Evolutionary conservation across 2,797 vertebrate species (phyloP).

Genomic region (Halcyon smyrnensis): DNA sequence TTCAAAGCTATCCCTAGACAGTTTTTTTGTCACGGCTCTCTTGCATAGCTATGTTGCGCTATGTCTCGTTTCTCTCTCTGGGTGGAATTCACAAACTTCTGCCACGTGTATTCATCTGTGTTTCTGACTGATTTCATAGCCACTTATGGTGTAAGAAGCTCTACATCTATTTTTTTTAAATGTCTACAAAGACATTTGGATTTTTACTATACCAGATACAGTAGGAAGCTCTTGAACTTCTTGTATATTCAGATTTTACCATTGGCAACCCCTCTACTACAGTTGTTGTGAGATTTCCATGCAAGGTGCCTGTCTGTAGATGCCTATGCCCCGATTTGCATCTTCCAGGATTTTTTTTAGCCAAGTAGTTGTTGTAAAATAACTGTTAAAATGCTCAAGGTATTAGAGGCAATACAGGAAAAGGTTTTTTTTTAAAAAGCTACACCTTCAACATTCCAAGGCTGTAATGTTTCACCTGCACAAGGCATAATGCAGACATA

Average conservation of each 20-base stretch:
- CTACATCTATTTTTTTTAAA: neutral
- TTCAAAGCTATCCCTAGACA: neutral
- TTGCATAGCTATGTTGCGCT: neutral
- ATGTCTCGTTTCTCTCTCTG: neutral
- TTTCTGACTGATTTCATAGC: neutral
- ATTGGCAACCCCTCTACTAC: neutral
- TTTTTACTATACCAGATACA: neutral
- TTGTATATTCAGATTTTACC: neutral
- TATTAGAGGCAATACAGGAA: neutral
- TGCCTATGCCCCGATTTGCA: fast-evolving
- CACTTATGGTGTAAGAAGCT: neutral
- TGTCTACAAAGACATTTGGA: neutral
- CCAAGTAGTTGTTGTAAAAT: neutral
- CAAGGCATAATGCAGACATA: neutral
- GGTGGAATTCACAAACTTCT: neutral
- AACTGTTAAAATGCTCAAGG: neutral
- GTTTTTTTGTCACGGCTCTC: neutral
- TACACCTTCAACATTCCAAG: neutral
- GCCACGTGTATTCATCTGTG: neutral
- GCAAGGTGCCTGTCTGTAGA: neutral
- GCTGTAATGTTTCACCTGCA: neutral
- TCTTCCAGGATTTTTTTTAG: neutral
- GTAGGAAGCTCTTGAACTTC: neutral
- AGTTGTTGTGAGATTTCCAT: neutral
- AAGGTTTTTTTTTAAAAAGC: neutral